These are phyloP conservation scores for Polymixis lichenea DNA, from an alignment of 2,888 invertebrate species.

Conservation along the genomic window DNA sequence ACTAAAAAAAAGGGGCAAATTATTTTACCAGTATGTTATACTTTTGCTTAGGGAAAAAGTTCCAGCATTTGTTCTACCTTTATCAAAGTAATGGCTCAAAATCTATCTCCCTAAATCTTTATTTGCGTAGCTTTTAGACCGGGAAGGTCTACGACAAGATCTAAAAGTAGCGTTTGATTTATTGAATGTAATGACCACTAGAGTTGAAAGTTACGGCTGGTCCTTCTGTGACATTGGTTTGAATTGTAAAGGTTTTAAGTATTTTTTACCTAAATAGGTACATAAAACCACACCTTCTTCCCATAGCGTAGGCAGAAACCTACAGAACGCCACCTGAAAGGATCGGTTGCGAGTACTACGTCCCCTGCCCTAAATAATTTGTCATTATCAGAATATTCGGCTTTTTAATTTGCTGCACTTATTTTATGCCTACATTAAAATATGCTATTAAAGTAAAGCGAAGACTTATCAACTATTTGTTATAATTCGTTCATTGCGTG, in stretches of 20 bases:
- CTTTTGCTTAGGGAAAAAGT: too few species aligned
- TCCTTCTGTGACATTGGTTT: not conserved
- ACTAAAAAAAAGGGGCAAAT: too few species aligned
- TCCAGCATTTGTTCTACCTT: constrained; percentile 35
- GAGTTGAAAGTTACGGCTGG: not conserved
- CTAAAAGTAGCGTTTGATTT: constrained; percentile 33
- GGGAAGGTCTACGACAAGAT: constrained; percentile 3
- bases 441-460: not conserved
- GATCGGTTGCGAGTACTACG: too few species aligned
- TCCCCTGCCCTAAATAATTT: not conserved
- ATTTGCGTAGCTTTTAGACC: constrained; percentile 45
- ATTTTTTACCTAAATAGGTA: too few species aligned
- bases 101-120: constrained; percentile 53
- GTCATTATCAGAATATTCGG: too few species aligned
- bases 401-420: not conserved
- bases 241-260: constrained; percentile 1
- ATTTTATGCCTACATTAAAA: not conserved
- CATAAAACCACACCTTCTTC: too few species aligned
- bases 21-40: too few species aligned
- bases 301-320: too few species aligned
- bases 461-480: not conserved
- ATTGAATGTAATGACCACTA: constrained; percentile 29
- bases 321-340: too few species aligned
- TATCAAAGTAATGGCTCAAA: constrained; percentile 49
- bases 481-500: not conserved